Evolutionary conservation across 2,888 invertebrate genomes (phyloP), one percentile per base, ranked within the genome.

Genomic region (Chymomyza amoena): DNA sequence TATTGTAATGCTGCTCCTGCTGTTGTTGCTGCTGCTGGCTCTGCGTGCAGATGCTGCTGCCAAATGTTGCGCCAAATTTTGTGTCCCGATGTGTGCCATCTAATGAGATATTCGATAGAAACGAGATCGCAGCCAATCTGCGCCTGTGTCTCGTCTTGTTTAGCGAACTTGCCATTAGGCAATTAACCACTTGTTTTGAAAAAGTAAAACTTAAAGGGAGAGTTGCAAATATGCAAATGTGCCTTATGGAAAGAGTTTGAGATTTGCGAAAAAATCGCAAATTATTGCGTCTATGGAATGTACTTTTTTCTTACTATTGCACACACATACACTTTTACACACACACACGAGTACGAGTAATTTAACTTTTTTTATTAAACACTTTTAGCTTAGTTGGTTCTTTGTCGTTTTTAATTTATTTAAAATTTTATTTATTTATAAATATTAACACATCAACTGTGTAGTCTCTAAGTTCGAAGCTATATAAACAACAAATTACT

Each of bases 31-130:
- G 76, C 77, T 73, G 77, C 36, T 61, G 75, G 61, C 75, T 75
- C 77, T 75, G 80, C 72, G 82, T 85, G 75, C 90, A 89, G 85
- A 90, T 90, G 78, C 91, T 89, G 86, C 90, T 90, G 87, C 91
- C 91, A 84, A 90, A 90, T 85, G 91, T 90, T 83, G 91, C 84
- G 77, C 92, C 93, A 89, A 94, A 91, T 91, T 93, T 94, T 72
- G 95, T 94, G 91, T 96, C 95, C 90, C 94, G 94, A 92, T 96
- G 95, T 84, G 95, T 96, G 79, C 98, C 98, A 93, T 98, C 98
- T 76, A 98, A 93, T 76, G 98, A 97, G 91, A 99, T 98, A 93
- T 98, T 98, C 66, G 97, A 96, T 84, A 99, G 93, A 93, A 98
- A 99, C 90, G 97, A 96, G 89, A 98, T 94, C 83, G 98, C 98